phyloP scores from a whole-genome alignment of 2,113 vertebrate species.

The Ptyas mucosa region DNA sequence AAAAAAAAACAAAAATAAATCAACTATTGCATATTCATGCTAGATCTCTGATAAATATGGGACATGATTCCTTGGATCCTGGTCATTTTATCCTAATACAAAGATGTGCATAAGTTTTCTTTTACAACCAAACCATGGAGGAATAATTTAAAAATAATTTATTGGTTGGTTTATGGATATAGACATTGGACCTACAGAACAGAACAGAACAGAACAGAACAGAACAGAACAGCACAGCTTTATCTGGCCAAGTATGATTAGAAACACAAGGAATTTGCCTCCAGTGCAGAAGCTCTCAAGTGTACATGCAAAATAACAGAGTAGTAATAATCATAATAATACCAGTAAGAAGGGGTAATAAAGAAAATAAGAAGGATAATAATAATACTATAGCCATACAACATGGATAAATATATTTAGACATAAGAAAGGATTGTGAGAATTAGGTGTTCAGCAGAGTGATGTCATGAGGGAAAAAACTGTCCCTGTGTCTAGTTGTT shows the following conservation, averaged over 20 bases:
- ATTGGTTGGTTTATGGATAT: constrained; percentile 7
- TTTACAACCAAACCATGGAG: neutral
- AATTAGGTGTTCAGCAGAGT: neutral
- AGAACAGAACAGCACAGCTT: neutral
- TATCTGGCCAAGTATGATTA: neutral
- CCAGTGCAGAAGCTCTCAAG: neutral
- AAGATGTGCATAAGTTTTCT: neutral
- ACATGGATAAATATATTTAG: neutral
- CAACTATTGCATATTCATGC: neutral
- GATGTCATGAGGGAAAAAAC: neutral
- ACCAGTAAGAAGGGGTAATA: neutral
- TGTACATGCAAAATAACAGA: neutral
- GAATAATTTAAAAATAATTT: neutral
- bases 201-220: neutral
- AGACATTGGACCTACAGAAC: neutral
- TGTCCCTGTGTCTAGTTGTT: neutral
- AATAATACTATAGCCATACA: neutral
- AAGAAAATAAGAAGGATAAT: neutral
- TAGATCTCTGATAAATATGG: too few species aligned
- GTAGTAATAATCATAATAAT: neutral
- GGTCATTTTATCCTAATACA: neutral
- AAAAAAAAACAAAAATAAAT: neutral
- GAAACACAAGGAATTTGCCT: neutral
- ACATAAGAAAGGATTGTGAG: neutral
- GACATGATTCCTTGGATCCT: neutral